Base-by-base conservation (phyloP, 1,140 invertebrate species). In the Sitodiplosis mosellana region DNA sequence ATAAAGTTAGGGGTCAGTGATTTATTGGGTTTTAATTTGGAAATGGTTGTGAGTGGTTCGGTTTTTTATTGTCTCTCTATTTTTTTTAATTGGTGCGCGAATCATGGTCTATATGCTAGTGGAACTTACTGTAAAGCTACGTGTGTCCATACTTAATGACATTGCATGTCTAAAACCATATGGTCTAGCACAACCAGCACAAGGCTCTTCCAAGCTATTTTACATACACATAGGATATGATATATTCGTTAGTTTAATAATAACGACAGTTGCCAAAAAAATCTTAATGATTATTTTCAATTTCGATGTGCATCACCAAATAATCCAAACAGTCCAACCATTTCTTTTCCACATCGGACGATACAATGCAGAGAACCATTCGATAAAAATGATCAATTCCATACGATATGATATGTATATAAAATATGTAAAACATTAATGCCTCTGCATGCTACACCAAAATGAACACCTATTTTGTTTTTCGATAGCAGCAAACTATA, bases 121-220 rank as follows among this genome's bases (percentile, higher is more conserved):
- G 27, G 27, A 68, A 84, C 77, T 77, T 78, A 82, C 79, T 59
- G 77, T 70, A 67, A 82, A 82, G 57, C 63, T 61, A 55, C 67
- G 61, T 17, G 89, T 89, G 60, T 96, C 77, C 50, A 74, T 76
- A 58, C 81, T 89, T 37, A 98, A 73, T 45, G 73, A 74, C 79
- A 97, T 89, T 58, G 90, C 81, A 69, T 98, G 87, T 57, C 77
- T 80, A 69, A 83, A 98, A 52, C 91, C 90, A 62, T 97, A 98
- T 14, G 94, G 90, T 50, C 87, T 78, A 45, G 80, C 87, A 73
- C 92, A 96, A 19, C 74, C 74, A 37, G 72, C 63, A 60, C 92
- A 94, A 33, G 88, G 88, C 49, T 77, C 75, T 51, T 66, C 65
- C 54, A 88, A 72, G 66, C 85, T 90, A 65, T 49, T 46, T 49